phyloP scores from a whole-genome alignment of 2,888 invertebrate species.

The Steinernema scapterisci region DNA sequence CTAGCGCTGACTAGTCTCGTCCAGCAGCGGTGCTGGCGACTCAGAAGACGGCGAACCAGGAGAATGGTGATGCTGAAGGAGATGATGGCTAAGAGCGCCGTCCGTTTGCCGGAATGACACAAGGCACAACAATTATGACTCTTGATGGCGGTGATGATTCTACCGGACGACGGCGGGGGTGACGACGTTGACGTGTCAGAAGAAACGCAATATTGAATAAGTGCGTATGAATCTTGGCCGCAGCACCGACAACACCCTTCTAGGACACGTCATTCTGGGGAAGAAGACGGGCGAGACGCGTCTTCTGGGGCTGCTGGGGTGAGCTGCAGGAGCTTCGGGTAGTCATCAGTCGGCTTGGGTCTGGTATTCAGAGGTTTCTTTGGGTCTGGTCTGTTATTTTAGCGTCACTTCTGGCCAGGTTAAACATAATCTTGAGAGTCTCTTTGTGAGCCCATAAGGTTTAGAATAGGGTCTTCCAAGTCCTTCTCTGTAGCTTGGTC shows the following conservation, averaged over 20 bases:
- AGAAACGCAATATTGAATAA: slow-evolving; percentile 27
- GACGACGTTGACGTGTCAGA: slow-evolving; percentile 29
- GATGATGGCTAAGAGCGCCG: slow-evolving; percentile 27
- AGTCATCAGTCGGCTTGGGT: no score
- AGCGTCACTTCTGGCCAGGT: no score
- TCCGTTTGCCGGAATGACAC: slow-evolving; percentile 31
- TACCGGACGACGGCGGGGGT: slow-evolving; percentile 23
- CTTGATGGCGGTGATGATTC: slow-evolving; percentile 26
- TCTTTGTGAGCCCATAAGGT: no score
- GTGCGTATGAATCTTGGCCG: slow-evolving; percentile 31
- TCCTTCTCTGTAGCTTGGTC: no score
- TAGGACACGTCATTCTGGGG: slow-evolving; percentile 18
- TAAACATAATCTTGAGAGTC: no score
- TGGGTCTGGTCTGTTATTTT: no score
- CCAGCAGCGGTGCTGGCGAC: no score
- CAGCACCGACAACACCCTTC: neutral
- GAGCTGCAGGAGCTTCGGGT: no score
- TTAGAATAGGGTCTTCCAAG: no score
- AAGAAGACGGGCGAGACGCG: neutral
- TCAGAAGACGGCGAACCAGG: slow-evolving; percentile 3
- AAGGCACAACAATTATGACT: slow-evolving; percentile 33
- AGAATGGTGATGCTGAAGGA: slow-evolving; percentile 14
- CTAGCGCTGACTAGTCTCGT: no score
- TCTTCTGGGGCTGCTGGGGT: neutral
- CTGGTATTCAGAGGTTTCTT: no score